Conservation (phyloP, 92 coral and sea anemone genomes). For the Plumapathes pennacea region DNA sequence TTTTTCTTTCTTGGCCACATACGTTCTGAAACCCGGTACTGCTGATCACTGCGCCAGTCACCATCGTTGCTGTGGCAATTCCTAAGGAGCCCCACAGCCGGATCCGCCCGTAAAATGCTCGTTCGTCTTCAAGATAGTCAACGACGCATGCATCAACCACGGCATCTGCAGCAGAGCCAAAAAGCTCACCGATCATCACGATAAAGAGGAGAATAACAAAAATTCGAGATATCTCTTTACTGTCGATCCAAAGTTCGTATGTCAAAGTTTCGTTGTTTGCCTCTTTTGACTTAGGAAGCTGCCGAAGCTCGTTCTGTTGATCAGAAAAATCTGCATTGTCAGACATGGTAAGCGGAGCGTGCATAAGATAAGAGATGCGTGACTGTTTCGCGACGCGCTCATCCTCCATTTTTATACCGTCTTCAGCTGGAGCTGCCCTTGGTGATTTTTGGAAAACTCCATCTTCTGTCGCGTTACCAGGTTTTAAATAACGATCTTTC, state of each 20-base stretch:
- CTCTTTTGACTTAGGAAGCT: too few relatives aligned
- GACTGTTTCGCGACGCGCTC: too few relatives aligned
- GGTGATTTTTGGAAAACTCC: too few relatives aligned
- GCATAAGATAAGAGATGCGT: too few relatives aligned
- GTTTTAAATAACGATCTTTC: too few relatives aligned
- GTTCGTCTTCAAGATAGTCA: conserved; percentile 17
- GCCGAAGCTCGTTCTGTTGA: too few relatives aligned
- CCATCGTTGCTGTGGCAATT: not conserved
- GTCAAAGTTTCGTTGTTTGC: too few relatives aligned
- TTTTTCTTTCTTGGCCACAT: conserved; percentile 11
- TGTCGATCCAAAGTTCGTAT: conserved; percentile 12
- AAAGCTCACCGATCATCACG: conserved; percentile 15
- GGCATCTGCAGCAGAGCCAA: conserved; percentile 23
- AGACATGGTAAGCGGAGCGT: too few relatives aligned
- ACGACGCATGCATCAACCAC: conserved; percentile 18
- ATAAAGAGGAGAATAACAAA: conserved; percentile 4
- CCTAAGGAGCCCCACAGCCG: conserved; percentile 26
- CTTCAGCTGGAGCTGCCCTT: too few relatives aligned
- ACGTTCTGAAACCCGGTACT: not conserved
- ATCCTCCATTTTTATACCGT: too few relatives aligned
- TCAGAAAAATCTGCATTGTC: too few relatives aligned
- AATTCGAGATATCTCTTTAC: conserved; percentile 11
- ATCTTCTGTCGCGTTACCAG: too few relatives aligned
- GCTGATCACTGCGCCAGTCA: conserved; percentile 7
- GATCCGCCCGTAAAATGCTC: conserved; percentile 6